Base-by-base conservation (phyloP, 2,113 vertebrate species). In the Elephantulus edwardii region DNA sequence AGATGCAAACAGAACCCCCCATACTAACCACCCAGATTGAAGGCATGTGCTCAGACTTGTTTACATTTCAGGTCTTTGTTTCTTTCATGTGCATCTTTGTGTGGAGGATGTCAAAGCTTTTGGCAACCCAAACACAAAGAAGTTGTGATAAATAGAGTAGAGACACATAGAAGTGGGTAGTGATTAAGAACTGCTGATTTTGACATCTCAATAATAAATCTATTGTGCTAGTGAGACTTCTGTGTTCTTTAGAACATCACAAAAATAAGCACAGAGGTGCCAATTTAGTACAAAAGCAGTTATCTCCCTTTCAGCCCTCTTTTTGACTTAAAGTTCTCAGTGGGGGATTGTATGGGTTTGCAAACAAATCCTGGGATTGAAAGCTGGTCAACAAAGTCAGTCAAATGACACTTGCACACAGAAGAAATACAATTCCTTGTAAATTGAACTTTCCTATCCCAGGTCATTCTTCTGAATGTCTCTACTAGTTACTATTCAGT, bases 181-280 rank as follows among this genome's bases (percentile, higher is more conserved):
- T 96, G 76, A 89, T 95, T 92, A 88, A 48, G 90, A 94, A 88
- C 91, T 96, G 95, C 86, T 95, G 93, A 84, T 95, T 96, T 93
- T 97, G 96, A 97, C 97, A 96, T 91, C 95, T 95, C 93, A 96
- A 68, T 97, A 96, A 91, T 97, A 96, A 94, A 97, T 96, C 90
- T 97, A 58, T 96, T 97, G 88, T 90, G 86, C 94, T 93, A 72
- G 93, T 92, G 95, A 94, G 95, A 96, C 44, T 33, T 88, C 87
- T 62, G 86, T 83, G 44, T 86, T 95, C 95, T 95, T 88, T 90
- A 95, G 90, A 89, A 90, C 79, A 86, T 97, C 79, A 93, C 90
- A 94, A 96, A 96, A 94, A 91, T 89, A 95, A 95, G 76, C 89
- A 77, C 87, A 50, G 85, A 97, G 88, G 78, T 92, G 96, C 95